Base-by-base conservation (phyloP, 2,113 vertebrate genomes). In the Azemiops feae region DNA sequence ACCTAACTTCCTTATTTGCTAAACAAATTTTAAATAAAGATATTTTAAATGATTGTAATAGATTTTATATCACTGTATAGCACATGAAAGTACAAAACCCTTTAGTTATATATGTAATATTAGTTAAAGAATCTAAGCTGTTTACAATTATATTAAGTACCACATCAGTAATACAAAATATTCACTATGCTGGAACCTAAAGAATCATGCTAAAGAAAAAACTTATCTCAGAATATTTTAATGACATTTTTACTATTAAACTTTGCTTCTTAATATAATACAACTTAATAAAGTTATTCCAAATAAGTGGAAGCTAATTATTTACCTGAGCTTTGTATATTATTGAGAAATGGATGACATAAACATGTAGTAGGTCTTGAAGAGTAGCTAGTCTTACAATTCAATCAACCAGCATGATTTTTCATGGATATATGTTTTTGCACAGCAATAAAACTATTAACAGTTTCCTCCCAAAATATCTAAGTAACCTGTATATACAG, bases 21-120 rank as follows among this genome's bases (percentile, higher is more conserved):
- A 92, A 74, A 92, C 85, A 89, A 95, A 89, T 52, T 90, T 85
- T n/a, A 93, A 92, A n/a, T 22, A 69, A 92, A 47, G 16, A n/a
- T 45, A 85, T 57, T 87, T 88, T 94, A 94, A 34, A 95, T 94
- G n/a, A 90, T 0, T 94, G 87, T 74, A 94, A 39, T 92, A 74
- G 87, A 60, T 85, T 57, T 86, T 8, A 30, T 58, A 34, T 69
- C 1, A 54, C 5, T 53, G 39, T 25, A 34, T 18, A 92, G 6
- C 8, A 87, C 47, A 69, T 88, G 91, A 60, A 43, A 43, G 4
- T 87, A 87, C 0, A 22, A 54, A 92, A 94, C 12, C 50, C 89
- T 87, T 88, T 23, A 34, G 57, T 22, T 4, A 43, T 93, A 60
- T 87, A 11, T 4, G 25, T 57, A 39, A 91, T 57, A 45, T 11